Conservation (phyloP, 1,140 invertebrate genomes). For the Drosophila suzukii region DNA sequence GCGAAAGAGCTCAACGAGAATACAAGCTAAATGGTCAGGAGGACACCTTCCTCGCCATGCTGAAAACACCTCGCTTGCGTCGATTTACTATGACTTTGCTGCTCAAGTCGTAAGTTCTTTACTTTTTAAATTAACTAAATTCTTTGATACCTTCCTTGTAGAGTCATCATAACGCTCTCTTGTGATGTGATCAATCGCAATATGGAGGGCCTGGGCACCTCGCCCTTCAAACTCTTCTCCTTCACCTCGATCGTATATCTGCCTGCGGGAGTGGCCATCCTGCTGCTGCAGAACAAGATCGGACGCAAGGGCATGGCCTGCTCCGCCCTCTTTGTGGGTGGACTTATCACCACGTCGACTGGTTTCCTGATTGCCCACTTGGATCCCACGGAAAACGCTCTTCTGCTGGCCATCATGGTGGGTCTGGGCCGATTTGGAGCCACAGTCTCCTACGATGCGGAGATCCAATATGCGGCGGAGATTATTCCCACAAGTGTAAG, state of each 20-base stretch:
- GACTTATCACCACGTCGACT: constrained; percentile 84
- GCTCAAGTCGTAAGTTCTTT: constrained; percentile 86
- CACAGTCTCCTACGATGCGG: constrained; percentile 87
- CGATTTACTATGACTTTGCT: constrained; percentile 85
- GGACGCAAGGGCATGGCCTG: constrained; percentile 87
- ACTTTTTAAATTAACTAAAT: background rate
- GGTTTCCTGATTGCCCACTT: constrained; percentile 61
- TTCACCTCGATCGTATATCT: constrained; percentile 86
- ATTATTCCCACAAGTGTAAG: constrained; percentile 88
- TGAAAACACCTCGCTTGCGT: constrained; percentile 85
- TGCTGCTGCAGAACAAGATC: constrained; percentile 86
- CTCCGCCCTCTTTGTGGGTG: constrained; percentile 85
- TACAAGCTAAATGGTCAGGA: constrained; percentile 30
- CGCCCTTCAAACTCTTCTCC: constrained; percentile 86
- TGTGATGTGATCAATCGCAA: constrained; percentile 87
- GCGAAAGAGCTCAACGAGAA: constrained; percentile 35
- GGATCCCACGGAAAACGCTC: constrained; percentile 56
- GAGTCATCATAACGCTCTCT: constrained; percentile 87
- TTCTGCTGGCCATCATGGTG: constrained; percentile 65
- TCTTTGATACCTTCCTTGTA: constrained; percentile 19
- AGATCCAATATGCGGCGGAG: constrained; percentile 88
- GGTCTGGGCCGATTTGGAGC: constrained; percentile 87
- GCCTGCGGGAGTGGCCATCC: constrained; percentile 86
- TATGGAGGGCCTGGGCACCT: constrained; percentile 86
- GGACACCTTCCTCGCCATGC: constrained; percentile 84